Conservation (phyloP, 2,113 vertebrate species). For the Tricholaema leucomelas region DNA sequence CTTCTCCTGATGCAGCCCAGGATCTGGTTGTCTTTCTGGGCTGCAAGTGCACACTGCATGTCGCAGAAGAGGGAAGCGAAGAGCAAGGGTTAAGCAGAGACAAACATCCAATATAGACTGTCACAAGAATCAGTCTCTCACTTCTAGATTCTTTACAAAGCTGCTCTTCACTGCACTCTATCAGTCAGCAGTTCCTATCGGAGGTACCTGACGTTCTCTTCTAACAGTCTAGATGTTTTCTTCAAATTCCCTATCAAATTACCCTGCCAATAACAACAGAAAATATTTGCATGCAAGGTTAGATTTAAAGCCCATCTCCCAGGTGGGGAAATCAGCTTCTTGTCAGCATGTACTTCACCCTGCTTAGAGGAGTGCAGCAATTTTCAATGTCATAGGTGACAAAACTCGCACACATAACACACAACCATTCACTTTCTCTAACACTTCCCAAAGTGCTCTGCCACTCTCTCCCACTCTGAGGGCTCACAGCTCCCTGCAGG, state of each 20-base stretch:
- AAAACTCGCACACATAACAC: neutral
- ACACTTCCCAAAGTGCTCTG: neutral
- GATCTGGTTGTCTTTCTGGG: too few species aligned
- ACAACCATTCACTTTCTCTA: neutral
- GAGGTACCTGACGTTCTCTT: neutral
- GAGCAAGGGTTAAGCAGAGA: neutral
- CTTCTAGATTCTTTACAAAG: neutral
- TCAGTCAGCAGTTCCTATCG: neutral
- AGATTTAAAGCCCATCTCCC: neutral
- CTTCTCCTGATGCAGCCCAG: too few species aligned
- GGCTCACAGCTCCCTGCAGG: neutral
- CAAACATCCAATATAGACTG: neutral
- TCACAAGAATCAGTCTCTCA: neutral
- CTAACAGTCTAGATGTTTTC: neutral
- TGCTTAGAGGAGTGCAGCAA: neutral
- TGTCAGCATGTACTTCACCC: neutral
- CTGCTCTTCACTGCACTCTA: neutral
- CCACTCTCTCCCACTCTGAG: too few species aligned
- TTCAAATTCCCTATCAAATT: neutral
- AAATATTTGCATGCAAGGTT: fast-evolving
- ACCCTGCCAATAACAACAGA: neutral
- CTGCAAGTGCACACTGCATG: too few species aligned
- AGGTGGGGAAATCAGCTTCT: fast-evolving
- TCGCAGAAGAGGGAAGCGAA: neutral
- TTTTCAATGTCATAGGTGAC: neutral